Evolutionary conservation across 2,888 invertebrate genomes (phyloP).

Genomic region (Laothoe populi): DNA sequence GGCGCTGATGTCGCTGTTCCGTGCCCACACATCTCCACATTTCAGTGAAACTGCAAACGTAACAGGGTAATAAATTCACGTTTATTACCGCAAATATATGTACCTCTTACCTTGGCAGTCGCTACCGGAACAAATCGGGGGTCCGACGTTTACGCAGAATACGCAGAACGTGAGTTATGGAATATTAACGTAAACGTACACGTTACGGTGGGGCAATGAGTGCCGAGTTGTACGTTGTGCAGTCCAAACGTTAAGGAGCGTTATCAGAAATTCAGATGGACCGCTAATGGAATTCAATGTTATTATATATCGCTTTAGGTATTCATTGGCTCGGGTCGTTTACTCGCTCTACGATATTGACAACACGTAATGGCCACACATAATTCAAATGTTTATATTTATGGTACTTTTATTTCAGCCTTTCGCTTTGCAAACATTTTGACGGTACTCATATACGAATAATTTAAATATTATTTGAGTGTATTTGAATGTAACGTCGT

Average conservation of each 20-base stretch:
- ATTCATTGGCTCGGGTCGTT: slow-evolving; percentile 55
- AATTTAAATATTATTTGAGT: neutral
- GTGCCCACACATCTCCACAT: slow-evolving; percentile 68
- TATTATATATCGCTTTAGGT: slow-evolving; percentile 66
- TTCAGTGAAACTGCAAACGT: slow-evolving; percentile 81
- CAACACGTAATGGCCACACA: slow-evolving; percentile 50
- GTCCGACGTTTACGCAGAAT: slow-evolving; percentile 63
- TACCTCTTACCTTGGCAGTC: slow-evolving; percentile 68
- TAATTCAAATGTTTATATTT: slow-evolving; percentile 55
- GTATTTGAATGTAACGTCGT: neutral
- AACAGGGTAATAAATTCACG: slow-evolving; percentile 80
- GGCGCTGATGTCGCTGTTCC: slow-evolving; percentile 63
- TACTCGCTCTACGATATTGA: slow-evolving; percentile 46
- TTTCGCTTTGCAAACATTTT: slow-evolving; percentile 31
- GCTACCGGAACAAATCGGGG: slow-evolving; percentile 74
- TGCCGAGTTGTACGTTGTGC: slow-evolving; percentile 41
- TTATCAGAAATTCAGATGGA: slow-evolving; percentile 60
- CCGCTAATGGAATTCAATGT: slow-evolving; percentile 65
- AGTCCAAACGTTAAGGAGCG: slow-evolving; percentile 58
- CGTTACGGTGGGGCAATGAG: slow-evolving; percentile 65
- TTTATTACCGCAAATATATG: slow-evolving; percentile 80
- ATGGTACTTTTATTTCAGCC: slow-evolving; percentile 44
- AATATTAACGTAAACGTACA: slow-evolving; percentile 68
- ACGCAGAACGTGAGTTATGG: slow-evolving; percentile 65
- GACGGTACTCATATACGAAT: slow-evolving; percentile 24